Percentiles rank a stretch among this genome's conserved stretches.
phyloP scores from a whole-genome alignment of 2,113 vertebrate species.

The Rhizomys pruinosus region DNA sequence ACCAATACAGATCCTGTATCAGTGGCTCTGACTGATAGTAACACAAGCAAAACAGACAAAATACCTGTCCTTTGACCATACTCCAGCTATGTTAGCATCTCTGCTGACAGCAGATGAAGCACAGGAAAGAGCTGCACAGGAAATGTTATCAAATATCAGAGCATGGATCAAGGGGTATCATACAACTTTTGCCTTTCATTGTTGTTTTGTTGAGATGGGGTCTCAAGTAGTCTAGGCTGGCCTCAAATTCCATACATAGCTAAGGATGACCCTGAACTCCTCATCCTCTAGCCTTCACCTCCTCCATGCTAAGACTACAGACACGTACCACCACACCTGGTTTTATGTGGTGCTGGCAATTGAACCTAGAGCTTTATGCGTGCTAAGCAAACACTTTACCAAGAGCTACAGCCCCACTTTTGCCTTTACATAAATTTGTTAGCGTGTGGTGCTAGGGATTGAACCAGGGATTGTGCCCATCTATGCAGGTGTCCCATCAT shows the following conservation, averaged over 20 bases:
- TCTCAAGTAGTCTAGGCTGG: not conserved
- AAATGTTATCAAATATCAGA: not conserved
- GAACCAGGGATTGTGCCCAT: too few species aligned
- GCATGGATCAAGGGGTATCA: too few species aligned
- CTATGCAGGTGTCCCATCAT: not conserved
- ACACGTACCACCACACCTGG: not conserved
- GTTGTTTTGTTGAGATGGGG: not conserved
- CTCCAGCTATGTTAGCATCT: too few species aligned
- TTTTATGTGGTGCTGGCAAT: not conserved
- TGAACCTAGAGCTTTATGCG: not conserved
- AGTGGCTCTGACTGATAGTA: not conserved
- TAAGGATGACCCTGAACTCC: not conserved
- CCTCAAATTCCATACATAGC: not conserved
- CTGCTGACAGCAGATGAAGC: not conserved
- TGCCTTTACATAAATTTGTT: not conserved
- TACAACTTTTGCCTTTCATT: not conserved
- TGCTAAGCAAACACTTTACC: not conserved
- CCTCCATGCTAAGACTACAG: not conserved
- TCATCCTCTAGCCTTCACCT: not conserved
- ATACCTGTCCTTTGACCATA: not conserved
- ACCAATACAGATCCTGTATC: fast-evolving
- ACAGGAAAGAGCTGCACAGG: not conserved
- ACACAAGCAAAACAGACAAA: not conserved
- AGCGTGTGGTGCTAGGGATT: not conserved
- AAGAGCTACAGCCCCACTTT: not conserved